A percentile compares a stretch with the other conserved stretches of the same genome.
These are phyloP conservation scores for Teinopalpus imperialis DNA, from an alignment of 2,888 invertebrate genomes.

Conservation along the genomic window DNA sequence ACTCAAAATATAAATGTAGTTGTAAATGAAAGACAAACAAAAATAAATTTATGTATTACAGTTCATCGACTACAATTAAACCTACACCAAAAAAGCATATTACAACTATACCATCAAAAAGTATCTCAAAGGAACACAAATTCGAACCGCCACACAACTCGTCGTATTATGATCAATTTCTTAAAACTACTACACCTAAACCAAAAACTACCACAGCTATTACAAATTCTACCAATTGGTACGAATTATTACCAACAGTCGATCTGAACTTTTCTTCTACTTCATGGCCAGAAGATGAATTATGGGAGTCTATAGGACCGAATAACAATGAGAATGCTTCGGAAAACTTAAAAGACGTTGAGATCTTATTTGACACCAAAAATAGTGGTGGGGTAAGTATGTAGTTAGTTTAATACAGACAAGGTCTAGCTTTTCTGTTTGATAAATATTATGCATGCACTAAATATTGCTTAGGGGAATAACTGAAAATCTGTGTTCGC, in stretches of 20 bases:
- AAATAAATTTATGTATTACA: slow-evolving; percentile 31
- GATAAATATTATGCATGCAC: too few species aligned
- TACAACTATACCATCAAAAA: slow-evolving; percentile 38
- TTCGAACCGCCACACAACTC: slow-evolving; percentile 56
- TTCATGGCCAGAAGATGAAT: slow-evolving; percentile 55
- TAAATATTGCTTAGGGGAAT: too few species aligned
- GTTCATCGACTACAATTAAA: slow-evolving; percentile 47
- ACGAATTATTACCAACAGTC: slow-evolving; percentile 58
- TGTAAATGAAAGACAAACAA: too few species aligned
- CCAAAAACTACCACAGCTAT: slow-evolving; percentile 44
- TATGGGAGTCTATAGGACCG: slow-evolving; percentile 67
- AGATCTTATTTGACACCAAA: slow-evolving; percentile 64
- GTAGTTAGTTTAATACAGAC: too few species aligned
- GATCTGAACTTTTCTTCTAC: slow-evolving; percentile 52
- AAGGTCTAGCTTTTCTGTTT: too few species aligned
- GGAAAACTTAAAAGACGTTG: slow-evolving; percentile 70
- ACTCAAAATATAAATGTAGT: too few species aligned
- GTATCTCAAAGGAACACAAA: slow-evolving; percentile 41
- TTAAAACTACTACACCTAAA: slow-evolving; percentile 59
- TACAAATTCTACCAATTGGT: slow-evolving; percentile 64
- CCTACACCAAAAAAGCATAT: slow-evolving; percentile 38
- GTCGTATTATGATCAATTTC: slow-evolving; percentile 71
- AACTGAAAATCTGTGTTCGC: too few species aligned
- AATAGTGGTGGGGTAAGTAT: slow-evolving; percentile 50
- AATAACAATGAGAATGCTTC: slow-evolving; percentile 50